Evolutionary conservation across 2,113 vertebrate genomes (phyloP), one percentile per base, ranked within the genome.

Genomic region (Cottus gobio): DNA sequence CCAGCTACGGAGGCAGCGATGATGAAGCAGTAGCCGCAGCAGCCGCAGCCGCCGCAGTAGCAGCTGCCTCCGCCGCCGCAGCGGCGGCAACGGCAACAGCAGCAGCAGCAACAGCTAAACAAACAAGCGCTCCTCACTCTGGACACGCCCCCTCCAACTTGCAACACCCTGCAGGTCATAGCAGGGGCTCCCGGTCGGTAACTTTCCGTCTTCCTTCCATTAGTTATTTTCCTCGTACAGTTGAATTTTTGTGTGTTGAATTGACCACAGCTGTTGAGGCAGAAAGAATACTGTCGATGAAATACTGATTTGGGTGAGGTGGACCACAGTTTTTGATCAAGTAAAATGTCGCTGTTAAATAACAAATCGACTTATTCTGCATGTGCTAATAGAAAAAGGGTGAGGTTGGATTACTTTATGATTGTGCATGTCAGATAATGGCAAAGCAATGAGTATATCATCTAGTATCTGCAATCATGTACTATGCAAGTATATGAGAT

Each of bases 111-210:
- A 85, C 95, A 30, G 68, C 93, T 6, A 36, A 91, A 22, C 92
- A 90, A 69, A 91, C 64, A 16, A 93, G 34, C 10, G 79, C 91
- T 34, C 83, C 95, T 65, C 60, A 91, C 62, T 87, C 94, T 78
- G 92, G 92, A 95, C 85, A 93, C 75, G 63, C 92, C 91, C 91
- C 95, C 94, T 79, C 94, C 93, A 90, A 84, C 91, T 89, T 87
- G 93, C 94, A 90, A 92, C 93, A 93, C 92, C 89, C 94, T 90
- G 93, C 96, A 96, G 96, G 96, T 96, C 97, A 97, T 96, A 97
- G 96, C 95, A 93, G 96, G 94, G 95, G 95, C 89, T 96, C 97
- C 97, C 97, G 97, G 97, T 99, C 97, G 96, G 97, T 99, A 98
- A 96, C 96, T 96, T 96, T 95, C 94, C 92, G 72, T 85, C 85